Evolutionary conservation across 2,888 invertebrate species (phyloP).

Genomic region (Plemyria rubiginata): DNA sequence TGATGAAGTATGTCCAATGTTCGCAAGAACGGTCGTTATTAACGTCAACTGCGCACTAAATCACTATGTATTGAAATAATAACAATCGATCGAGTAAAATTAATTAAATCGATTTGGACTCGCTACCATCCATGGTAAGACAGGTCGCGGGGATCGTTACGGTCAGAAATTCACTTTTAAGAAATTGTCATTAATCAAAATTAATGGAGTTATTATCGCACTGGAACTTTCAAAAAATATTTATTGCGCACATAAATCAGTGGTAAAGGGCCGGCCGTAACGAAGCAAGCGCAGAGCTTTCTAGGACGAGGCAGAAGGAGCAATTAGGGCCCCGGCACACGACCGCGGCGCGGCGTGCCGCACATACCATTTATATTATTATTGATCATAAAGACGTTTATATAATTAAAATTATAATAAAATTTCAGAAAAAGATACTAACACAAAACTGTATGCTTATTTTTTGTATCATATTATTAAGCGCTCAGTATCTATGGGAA

Average conservation of each 20-base stretch:
- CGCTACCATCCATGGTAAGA: slow-evolving; percentile 62
- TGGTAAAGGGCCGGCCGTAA: slow-evolving; percentile 82
- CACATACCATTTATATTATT: not conserved
- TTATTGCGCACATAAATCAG: slow-evolving; percentile 82
- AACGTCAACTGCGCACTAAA: slow-evolving; percentile 40
- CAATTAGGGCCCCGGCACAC: slow-evolving; percentile 53
- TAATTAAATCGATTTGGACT: slow-evolving; percentile 73
- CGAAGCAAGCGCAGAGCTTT: slow-evolving; percentile 74
- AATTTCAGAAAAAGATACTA: too few species aligned
- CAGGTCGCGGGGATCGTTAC: slow-evolving; percentile 45
- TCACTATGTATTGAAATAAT: slow-evolving; percentile 59
- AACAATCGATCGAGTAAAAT: slow-evolving; percentile 70
- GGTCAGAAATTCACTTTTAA: slow-evolving; percentile 76
- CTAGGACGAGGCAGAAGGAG: slow-evolving; percentile 72
- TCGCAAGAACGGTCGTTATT: slow-evolving; percentile 32
- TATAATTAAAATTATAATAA: too few species aligned
- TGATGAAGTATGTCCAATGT: slow-evolving; percentile 39
- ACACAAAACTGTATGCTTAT: too few species aligned
- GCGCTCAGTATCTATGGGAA: too few species aligned
- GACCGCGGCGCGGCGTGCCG: slow-evolving; percentile 13
- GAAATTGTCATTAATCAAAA: slow-evolving; percentile 84
- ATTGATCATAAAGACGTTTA: too few species aligned
- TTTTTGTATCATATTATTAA: too few species aligned
- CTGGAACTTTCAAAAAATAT: slow-evolving; percentile 83
- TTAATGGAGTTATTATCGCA: slow-evolving; percentile 85